Percentiles rank a stretch among this genome's conserved stretches.
phyloP scores from a whole-genome alignment of 2,888 invertebrate species.

The Cataglyphis rosenhaueri region DNA sequence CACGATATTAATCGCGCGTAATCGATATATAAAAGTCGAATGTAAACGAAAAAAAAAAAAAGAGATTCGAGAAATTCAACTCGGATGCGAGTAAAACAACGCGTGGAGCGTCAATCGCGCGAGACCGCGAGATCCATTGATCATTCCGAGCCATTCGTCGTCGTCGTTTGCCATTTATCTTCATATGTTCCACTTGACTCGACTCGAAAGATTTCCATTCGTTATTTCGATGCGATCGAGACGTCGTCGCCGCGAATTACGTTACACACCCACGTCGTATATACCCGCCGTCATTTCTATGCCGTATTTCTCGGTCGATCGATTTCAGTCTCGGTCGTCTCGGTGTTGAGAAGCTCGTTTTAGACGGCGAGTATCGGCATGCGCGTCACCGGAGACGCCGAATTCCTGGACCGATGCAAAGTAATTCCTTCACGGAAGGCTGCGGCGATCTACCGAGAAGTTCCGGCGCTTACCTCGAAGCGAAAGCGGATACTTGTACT shows the following conservation, averaged over 20 bases:
- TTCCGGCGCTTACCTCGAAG: constrained; percentile 64
- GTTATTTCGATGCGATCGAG: constrained; percentile 28
- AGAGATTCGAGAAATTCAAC: neutral
- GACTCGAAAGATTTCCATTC: constrained; percentile 33
- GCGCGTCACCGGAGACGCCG: constrained; percentile 45
- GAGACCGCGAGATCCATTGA: constrained; percentile 38
- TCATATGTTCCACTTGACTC: constrained; percentile 40
- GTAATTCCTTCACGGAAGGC: constrained; percentile 70
- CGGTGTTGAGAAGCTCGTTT: neutral
- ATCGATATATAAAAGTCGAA: neutral
- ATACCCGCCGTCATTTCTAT: neutral
- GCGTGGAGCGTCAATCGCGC: neutral
- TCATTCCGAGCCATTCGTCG: constrained; percentile 25
- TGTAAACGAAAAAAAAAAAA: neutral
- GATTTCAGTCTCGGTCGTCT: neutral
- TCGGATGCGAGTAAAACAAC: constrained; percentile 13
- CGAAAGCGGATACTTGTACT: constrained; percentile 68
- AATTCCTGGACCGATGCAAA: constrained; percentile 68
- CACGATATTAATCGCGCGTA: neutral
- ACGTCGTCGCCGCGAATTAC: constrained; percentile 4
- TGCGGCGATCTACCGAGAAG: constrained; percentile 64
- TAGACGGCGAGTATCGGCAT: neutral
- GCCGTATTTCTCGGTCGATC: neutral
- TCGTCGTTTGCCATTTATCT: constrained; percentile 38
- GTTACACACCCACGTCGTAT: constrained; percentile 22